These are phyloP conservation scores for Leucophora obtusa DNA, from an alignment of 2,888 invertebrate species.

Conservation along the genomic window DNA sequence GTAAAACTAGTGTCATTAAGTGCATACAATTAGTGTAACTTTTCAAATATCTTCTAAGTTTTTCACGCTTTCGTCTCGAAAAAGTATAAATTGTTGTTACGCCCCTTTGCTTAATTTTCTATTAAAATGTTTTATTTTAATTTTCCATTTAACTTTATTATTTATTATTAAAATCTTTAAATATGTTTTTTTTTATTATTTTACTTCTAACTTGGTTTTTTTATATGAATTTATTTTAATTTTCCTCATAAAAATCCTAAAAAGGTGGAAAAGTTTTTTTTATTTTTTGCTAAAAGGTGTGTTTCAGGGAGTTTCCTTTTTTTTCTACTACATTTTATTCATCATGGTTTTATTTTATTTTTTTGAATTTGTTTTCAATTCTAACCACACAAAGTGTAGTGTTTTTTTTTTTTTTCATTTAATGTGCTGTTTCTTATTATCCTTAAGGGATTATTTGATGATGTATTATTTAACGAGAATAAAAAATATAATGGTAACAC, in stretches of 20 bases:
- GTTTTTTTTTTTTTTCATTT: constrained; percentile 18
- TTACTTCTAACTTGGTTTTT: neutral
- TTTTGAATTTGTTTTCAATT: constrained; percentile 40
- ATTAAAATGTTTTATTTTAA: neutral
- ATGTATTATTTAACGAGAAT: constrained; percentile 43
- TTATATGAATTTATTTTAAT: constrained; percentile 6
- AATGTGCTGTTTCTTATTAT: constrained; percentile 27
- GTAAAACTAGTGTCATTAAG: too few species aligned
- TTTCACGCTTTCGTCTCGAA: too few species aligned
- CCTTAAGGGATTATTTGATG: constrained; percentile 55
- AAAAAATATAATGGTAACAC: constrained; percentile 11
- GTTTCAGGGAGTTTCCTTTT: constrained; percentile 54
- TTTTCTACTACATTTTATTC: neutral
- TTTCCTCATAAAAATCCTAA: neutral
- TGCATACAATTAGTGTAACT: too few species aligned
- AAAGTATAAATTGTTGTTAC: too few species aligned
- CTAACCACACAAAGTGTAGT: constrained; percentile 46
- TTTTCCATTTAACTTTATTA: neutral
- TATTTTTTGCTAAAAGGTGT: constrained; percentile 28
- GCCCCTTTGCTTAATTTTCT: neutral
- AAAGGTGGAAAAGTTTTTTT: neutral
- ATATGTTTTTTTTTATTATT: neutral
- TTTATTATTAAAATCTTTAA: neutral
- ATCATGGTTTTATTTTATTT: constrained; percentile 15
- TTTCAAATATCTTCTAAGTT: too few species aligned